Conservation (phyloP, 2,888 invertebrate genomes). For the Tuta absoluta region DNA sequence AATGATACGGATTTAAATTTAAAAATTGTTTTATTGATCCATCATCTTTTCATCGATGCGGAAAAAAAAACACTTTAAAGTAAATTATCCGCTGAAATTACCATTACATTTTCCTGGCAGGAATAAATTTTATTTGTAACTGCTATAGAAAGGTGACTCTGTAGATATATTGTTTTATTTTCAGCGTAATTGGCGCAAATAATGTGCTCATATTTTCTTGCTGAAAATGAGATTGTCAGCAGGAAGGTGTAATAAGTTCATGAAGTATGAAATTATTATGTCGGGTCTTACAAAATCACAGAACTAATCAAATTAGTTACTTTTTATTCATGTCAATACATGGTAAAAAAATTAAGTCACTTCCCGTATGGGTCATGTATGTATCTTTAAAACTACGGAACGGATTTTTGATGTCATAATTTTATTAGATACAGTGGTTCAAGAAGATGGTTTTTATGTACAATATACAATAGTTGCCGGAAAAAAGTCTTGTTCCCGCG, state of each 20-base stretch:
- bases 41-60: no score
- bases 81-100: not conserved
- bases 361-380: no score
- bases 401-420: no score
- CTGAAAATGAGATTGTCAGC: not conserved
- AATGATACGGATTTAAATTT: no score
- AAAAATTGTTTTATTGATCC: not conserved
- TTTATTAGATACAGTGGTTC: no score
- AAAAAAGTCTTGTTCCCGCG: no score
- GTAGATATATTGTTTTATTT: not conserved
- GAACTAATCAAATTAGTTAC: not conserved
- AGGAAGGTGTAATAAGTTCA: not conserved
- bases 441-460: no score
- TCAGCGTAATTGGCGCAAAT: no score
- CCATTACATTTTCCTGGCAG: not conserved
- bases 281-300: not conserved
- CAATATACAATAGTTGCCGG: no score
- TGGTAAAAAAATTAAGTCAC: not conserved
- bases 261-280: conserved; percentile 1
- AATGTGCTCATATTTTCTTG: not conserved
- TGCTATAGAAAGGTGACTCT: not conserved
- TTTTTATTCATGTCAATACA: no score
- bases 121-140: not conserved
- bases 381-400: no score
- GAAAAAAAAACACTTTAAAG: no score